These are phyloP conservation scores for Callinectes sapidus DNA, from an alignment of 2,888 invertebrate species.

Conservation along the genomic window DNA sequence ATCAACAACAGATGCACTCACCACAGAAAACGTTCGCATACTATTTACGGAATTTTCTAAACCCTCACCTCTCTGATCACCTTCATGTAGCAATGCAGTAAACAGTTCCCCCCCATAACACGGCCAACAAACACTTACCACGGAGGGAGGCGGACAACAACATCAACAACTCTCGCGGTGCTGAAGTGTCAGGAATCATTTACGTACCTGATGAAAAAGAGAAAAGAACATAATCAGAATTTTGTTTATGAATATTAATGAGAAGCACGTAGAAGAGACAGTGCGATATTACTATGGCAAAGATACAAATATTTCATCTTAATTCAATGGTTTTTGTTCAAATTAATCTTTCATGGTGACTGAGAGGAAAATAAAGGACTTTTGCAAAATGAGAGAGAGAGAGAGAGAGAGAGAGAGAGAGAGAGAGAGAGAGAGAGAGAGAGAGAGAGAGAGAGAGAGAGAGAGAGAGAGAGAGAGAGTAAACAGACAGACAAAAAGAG, in stretches of 20 bases:
- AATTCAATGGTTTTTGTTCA: background rate
- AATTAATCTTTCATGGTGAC: too few relatives aligned
- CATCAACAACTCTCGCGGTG: background rate
- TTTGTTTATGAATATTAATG: background rate
- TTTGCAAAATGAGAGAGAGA: too few relatives aligned
- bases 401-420: constrained; percentile 7
- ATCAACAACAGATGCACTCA: background rate
- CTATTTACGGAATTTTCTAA: too few relatives aligned
- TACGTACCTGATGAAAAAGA: constrained; percentile 8
- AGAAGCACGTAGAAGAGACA: background rate
- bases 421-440: constrained; percentile 20
- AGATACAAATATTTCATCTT: background rate
- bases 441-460: constrained; percentile 20
- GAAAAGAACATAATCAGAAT: background rate
- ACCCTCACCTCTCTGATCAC: too few relatives aligned
- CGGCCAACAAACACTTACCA: background rate
- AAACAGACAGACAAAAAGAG: background rate
- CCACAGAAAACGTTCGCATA: too few relatives aligned
- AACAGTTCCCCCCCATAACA: too few relatives aligned
- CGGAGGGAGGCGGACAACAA: background rate
- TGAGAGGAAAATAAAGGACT: background rate
- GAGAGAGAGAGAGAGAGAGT: constrained; percentile 21
- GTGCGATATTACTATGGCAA: background rate
- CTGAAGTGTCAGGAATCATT: background rate
- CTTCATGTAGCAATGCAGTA: too few relatives aligned